phyloP scores from a whole-genome alignment of 1,140 invertebrate genomes.

The Drosophila suzukii region DNA sequence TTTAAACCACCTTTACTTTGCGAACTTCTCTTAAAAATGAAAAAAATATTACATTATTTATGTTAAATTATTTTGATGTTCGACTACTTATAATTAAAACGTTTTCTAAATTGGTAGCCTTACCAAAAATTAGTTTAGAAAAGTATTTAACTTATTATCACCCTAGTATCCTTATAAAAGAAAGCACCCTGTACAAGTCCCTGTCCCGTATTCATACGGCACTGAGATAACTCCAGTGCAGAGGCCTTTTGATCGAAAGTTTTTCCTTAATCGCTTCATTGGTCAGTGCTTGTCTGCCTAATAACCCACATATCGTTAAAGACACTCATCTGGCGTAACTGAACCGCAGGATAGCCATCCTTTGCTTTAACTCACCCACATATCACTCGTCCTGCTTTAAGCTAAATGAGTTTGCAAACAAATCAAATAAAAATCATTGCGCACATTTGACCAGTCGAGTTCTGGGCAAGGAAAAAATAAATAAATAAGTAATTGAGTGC shows the following conservation, averaged over 20 bases:
- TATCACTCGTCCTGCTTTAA: slow-evolving; percentile 20
- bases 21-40: no score
- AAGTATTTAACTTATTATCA: no score
- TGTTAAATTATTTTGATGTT: no score
- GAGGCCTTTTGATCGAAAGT: slow-evolving; percentile 43
- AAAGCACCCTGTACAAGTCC: slow-evolving; percentile 8
- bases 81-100: no score
- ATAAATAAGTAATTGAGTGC: slow-evolving; percentile 78
- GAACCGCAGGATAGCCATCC: slow-evolving; percentile 14
- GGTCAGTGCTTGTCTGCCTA: slow-evolving; percentile 31
- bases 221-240: slow-evolving; percentile 23
- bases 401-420: slow-evolving; percentile 60
- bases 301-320: slow-evolving; percentile 64
- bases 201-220: not conserved
- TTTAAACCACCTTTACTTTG: no score
- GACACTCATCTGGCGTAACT: slow-evolving; percentile 21
- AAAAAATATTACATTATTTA: no score
- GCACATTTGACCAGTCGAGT: slow-evolving; percentile 26
- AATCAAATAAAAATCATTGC: slow-evolving; percentile 53
- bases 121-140: no score
- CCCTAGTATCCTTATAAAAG: not conserved
- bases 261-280: slow-evolving; percentile 64
- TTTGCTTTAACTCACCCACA: slow-evolving; percentile 34
- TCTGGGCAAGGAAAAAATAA: slow-evolving; percentile 41
- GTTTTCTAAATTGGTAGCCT: no score